A percentile compares a stretch with the other conserved stretches of the same genome.
Evolutionary conservation across 2,888 invertebrate species (phyloP).

Genomic region (Nomada ferruginata): DNA sequence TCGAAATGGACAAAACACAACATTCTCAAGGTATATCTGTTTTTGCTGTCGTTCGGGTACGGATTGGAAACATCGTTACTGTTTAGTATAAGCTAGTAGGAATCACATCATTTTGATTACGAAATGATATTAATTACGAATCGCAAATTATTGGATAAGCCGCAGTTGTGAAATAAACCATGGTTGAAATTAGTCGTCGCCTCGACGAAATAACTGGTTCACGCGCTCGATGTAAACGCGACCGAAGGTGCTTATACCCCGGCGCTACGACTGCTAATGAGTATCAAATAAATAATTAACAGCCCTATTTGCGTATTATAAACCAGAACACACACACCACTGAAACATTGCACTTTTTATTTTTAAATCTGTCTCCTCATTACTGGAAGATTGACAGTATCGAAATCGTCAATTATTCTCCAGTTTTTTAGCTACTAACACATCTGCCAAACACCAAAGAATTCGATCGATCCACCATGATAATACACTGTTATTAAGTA

Average conservation of each 20-base stretch:
- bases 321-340: background rate
- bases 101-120: background rate
- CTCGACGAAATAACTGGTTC: background rate
- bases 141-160: conserved; percentile 5
- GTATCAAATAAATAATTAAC: conserved; percentile 58
- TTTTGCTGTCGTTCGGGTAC: background rate
- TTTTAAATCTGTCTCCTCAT: conserved; percentile 53
- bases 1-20: too few relatives aligned
- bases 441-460: conserved; percentile 27
- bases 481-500: background rate
- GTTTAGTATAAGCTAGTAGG: background rate
- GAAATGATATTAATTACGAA: background rate
- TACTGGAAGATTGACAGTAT: conserved; percentile 59
- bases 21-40: background rate
- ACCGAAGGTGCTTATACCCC: conserved; percentile 28
- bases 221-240: conserved; percentile 12
- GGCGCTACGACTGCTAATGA: conserved; percentile 41
- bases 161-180: conserved; percentile 8
- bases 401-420: conserved; percentile 52
- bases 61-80: background rate
- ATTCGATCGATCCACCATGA: conserved; percentile 35
- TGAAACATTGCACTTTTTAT: conserved; percentile 51
- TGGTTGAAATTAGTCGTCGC: background rate
- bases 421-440: conserved; percentile 53
- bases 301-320: conserved; percentile 22